phyloP scores from a whole-genome alignment of 2,113 vertebrate species.

The Gasterosteus nipponicus region DNA sequence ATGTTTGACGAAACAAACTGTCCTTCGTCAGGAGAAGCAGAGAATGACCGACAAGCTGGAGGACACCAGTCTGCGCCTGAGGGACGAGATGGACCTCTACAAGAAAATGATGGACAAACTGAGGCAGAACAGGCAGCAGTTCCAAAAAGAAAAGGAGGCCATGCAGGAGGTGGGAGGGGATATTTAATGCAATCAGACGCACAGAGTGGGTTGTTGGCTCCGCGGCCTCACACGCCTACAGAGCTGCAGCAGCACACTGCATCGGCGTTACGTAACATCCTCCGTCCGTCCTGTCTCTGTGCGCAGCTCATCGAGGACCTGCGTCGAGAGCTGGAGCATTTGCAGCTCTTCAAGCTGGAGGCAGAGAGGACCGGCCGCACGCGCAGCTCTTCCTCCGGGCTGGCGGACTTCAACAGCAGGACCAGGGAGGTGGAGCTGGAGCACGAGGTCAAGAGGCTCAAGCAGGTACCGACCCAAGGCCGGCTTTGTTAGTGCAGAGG shows the following conservation, averaged over 20 bases:
- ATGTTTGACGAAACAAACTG: not conserved
- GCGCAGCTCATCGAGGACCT: slow-evolving; percentile 94
- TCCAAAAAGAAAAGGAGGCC: slow-evolving; percentile 93
- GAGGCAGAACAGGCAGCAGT: slow-evolving; percentile 90
- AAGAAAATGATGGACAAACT: slow-evolving; percentile 97
- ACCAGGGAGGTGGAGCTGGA: slow-evolving; percentile 94
- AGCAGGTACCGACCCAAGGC: slow-evolving; percentile 84
- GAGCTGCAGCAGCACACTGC: not conserved
- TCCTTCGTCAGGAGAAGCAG: slow-evolving; percentile 87
- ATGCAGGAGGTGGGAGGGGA: slow-evolving; percentile 88
- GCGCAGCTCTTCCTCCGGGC: slow-evolving; percentile 83
- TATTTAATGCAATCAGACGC: slow-evolving; percentile 15
- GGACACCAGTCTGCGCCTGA: slow-evolving; percentile 91
- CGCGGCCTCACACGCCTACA: slow-evolving; percentile 14
- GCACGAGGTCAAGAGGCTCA: slow-evolving; percentile 93
- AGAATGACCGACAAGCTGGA: slow-evolving; percentile 93
- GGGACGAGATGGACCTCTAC: slow-evolving; percentile 95
- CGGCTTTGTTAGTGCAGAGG: not conserved
- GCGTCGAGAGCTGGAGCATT: slow-evolving; percentile 92
- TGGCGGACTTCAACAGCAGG: slow-evolving; percentile 88
- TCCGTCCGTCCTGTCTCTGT: slow-evolving; percentile 17
- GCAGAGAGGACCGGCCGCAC: slow-evolving; percentile 86
- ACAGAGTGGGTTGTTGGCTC: slow-evolving; percentile 4
- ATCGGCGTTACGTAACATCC: slow-evolving; percentile 25
- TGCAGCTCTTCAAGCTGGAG: slow-evolving; percentile 95